Percentiles rank a stretch among this genome's conserved stretches.
Conservation (phyloP, 2,888 invertebrate species). For the Andrena hattorfiana region DNA sequence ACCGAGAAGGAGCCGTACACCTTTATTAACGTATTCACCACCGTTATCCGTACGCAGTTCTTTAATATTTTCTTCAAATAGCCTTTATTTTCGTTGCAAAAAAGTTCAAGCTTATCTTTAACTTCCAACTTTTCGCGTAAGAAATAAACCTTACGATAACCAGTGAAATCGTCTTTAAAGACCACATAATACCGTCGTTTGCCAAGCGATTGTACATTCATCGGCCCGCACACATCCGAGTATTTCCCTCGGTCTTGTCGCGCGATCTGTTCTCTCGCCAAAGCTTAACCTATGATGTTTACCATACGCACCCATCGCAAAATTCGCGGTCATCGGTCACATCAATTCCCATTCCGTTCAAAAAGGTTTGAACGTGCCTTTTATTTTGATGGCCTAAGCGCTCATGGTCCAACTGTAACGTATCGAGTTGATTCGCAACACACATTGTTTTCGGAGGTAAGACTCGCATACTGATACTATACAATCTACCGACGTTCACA, state of each 20-base stretch:
- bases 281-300: conserved; percentile 34
- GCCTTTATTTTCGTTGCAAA: conserved; percentile 43
- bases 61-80: conserved; percentile 56
- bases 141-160: conserved; percentile 26
- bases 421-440: background rate
- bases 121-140: conserved; percentile 31
- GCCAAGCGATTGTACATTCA: conserved; percentile 18
- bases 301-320: conserved; percentile 28
- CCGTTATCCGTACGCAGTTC: conserved; percentile 65
- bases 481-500: background rate
- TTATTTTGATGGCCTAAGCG: conserved; percentile 21
- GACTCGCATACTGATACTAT: conserved; percentile 8
- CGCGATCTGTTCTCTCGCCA: conserved; percentile 19
- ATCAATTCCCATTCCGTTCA: background rate
- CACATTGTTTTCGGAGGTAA: background rate
- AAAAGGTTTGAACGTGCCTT: conserved; percentile 1
- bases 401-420: conserved; percentile 11
- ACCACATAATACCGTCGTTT: conserved; percentile 13
- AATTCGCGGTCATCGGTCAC: background rate
- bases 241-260: conserved; percentile 27
- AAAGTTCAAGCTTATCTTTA: conserved; percentile 28
- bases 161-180: conserved; percentile 25
- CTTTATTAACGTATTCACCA: conserved; percentile 60
- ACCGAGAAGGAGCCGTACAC: conserved; percentile 14
- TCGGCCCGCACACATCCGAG: conserved; percentile 24